Percentiles rank a stretch among this genome's conserved stretches.
These are phyloP conservation scores for Tinea pellionella DNA, from an alignment of 2,888 invertebrate genomes.

Conservation along the genomic window DNA sequence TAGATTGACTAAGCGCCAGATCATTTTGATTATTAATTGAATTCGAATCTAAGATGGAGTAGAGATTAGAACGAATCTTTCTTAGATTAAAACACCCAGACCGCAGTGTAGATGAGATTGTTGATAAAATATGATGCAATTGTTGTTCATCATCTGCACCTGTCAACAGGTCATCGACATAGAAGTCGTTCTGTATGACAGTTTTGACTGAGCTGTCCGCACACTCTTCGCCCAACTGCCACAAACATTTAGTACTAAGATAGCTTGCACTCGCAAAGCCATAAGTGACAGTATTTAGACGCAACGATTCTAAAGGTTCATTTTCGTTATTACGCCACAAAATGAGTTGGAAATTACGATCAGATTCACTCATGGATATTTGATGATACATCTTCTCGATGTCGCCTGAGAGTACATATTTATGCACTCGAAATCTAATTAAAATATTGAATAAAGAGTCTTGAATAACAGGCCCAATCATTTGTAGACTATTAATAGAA, in stretches of 20 bases:
- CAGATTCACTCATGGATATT: not conserved
- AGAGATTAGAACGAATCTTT: not conserved
- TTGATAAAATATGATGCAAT: constrained; percentile 17
- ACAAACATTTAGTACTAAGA: constrained; percentile 21
- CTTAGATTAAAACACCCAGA: constrained; percentile 16
- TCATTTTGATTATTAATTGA: no score
- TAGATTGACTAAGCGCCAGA: no score
- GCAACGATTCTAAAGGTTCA: constrained; percentile 17
- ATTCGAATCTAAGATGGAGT: not conserved
- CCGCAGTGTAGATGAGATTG: constrained; percentile 18
- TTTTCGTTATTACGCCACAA: constrained; percentile 17
- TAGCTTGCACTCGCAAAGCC: constrained; percentile 22
- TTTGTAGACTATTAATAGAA: constrained; percentile 19
- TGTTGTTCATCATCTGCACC: constrained; percentile 17
- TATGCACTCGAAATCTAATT: constrained; percentile 19
- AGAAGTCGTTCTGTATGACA: constrained; percentile 19
- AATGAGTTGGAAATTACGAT: constrained; percentile 20
- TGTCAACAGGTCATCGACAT: constrained; percentile 21
- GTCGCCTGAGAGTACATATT: constrained; percentile 11
- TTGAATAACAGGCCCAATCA: constrained; percentile 21
- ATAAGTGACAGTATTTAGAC: constrained; percentile 20
- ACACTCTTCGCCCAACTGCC: constrained; percentile 17
- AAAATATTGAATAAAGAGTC: constrained; percentile 20
- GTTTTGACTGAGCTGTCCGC: constrained; percentile 15
- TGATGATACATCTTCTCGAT: constrained; percentile 14